These are phyloP conservation scores for Mormyrops boulengeri DNA, from an alignment of 2,797 vertebrate genomes.

Conservation along the genomic window DNA sequence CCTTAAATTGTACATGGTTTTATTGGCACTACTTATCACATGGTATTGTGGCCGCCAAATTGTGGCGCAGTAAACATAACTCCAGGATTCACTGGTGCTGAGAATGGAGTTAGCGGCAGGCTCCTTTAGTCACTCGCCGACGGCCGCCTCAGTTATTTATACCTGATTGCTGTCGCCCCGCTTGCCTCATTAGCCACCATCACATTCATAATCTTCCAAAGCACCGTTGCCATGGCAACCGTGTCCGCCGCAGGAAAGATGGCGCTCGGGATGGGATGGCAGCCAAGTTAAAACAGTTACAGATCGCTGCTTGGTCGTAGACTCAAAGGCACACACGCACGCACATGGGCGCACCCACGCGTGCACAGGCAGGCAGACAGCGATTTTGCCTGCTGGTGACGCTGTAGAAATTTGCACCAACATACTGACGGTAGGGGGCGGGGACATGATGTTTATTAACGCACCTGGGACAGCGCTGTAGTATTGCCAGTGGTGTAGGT, in stretches of 20 bases:
- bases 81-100: not conserved
- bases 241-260: not conserved
- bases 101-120: not conserved
- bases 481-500: not conserved
- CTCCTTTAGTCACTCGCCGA: not conserved
- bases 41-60: not conserved
- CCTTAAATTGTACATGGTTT: not conserved
- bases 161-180: not conserved
- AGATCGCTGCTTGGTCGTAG: not conserved
- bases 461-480: not conserved
- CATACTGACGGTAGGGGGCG: not conserved
- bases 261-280: not conserved
- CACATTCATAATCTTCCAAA: slow-evolving; percentile 13
- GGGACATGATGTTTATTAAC: not conserved
- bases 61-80: not conserved
- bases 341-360: no score
- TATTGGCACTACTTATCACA: not conserved
- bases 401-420: not conserved
- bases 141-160: not conserved
- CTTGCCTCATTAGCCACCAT: not conserved
- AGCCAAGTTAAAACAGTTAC: not conserved
- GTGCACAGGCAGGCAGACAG: not conserved
- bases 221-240: slow-evolving; percentile 3
- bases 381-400: not conserved
- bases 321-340: not conserved